Conservation (phyloP, 2,113 vertebrate species). For the Pyxicephalus adspersus region DNA sequence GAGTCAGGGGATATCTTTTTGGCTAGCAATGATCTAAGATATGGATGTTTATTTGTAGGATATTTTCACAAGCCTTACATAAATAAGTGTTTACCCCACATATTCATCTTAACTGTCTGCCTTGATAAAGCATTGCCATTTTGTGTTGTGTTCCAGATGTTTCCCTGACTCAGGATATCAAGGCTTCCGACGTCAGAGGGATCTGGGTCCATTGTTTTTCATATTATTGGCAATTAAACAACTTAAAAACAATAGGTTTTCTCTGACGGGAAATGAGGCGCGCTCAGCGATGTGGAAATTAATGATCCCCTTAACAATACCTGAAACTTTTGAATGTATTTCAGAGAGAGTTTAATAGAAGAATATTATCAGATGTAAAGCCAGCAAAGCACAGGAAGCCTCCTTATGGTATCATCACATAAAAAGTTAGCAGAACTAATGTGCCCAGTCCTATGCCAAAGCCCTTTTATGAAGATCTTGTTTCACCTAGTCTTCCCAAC, state of each 20-base stretch:
- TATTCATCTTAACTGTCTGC: not conserved
- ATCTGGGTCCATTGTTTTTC: constrained; percentile 16
- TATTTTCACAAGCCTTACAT: not conserved
- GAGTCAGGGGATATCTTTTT: too few species aligned
- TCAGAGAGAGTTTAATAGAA: not conserved
- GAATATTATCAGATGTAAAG: too few species aligned
- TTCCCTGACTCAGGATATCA: not conserved
- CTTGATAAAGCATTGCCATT: not conserved
- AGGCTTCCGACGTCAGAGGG: not conserved
- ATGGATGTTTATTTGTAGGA: not conserved
- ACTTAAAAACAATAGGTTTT: constrained; percentile 9
- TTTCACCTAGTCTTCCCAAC: too few species aligned
- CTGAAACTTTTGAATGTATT: not conserved
- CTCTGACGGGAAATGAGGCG: constrained; percentile 1
- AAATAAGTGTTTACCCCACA: not conserved
- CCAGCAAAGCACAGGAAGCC: too few species aligned
- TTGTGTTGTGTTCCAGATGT: constrained; percentile 25
- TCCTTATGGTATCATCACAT: too few species aligned
- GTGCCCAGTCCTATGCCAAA: too few species aligned
- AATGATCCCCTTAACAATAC: not conserved
- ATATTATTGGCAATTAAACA: not conserved
- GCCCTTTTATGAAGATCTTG: too few species aligned
- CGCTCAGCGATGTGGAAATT: not conserved
- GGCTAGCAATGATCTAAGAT: too few species aligned
- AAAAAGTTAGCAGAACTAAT: too few species aligned